A percentile compares a stretch with the other conserved stretches of the same genome.
phyloP scores from a whole-genome alignment of 2,888 invertebrate genomes.

The Troides aeacus region DNA sequence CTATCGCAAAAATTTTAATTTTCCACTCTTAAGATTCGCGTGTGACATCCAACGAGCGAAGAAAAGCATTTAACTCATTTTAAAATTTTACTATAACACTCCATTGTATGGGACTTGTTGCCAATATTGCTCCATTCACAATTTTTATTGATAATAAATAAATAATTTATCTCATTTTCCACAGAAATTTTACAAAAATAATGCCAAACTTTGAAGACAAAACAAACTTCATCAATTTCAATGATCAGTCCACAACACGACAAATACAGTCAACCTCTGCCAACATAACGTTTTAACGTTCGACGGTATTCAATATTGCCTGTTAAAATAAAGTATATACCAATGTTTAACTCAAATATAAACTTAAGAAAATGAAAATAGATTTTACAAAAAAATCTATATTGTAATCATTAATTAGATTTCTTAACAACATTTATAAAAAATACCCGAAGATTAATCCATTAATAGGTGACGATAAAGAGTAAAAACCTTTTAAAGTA shows the following conservation, averaged over 20 bases:
- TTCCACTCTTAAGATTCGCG: conserved; percentile 52
- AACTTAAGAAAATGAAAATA: too few species aligned
- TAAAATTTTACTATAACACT: conserved; percentile 49
- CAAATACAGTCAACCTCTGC: conserved; percentile 33
- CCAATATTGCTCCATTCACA: conserved; percentile 39
- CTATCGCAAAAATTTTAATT: conserved; percentile 51
- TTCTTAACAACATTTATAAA: too few species aligned
- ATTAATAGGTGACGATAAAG: too few species aligned
- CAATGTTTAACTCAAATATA: neutral
- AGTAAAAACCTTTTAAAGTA: too few species aligned
- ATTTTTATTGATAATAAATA: conserved; percentile 38
- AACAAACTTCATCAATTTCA: conserved; percentile 69
- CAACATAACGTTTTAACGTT: conserved; percentile 23
- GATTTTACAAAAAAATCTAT: too few species aligned
- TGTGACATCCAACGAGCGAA: conserved; percentile 61
- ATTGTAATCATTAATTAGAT: too few species aligned
- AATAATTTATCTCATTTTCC: conserved; percentile 55
- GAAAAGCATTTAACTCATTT: conserved; percentile 61
- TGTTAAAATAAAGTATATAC: conserved; percentile 1
- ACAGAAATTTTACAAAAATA: conserved; percentile 50
- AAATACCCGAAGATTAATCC: too few species aligned
- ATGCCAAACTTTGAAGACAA: conserved; percentile 57
- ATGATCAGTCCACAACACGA: conserved; percentile 37
- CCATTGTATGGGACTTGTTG: conserved; percentile 41
- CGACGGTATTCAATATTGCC: conserved; percentile 13